phyloP scores from a whole-genome alignment of 2,113 vertebrate genomes.

The Sinosuthora webbiana region DNA sequence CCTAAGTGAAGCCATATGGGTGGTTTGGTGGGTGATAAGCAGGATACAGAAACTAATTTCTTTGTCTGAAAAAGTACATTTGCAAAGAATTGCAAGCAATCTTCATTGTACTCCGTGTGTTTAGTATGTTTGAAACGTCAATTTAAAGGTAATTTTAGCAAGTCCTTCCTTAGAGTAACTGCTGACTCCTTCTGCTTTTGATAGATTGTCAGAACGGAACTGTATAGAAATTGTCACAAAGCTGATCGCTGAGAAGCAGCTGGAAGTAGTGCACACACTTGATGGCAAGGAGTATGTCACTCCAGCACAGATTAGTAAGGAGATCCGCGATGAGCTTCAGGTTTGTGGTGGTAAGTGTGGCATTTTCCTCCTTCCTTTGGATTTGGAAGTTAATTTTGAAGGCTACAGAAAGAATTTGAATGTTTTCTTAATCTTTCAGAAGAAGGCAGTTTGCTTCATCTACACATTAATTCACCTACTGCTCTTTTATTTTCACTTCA shows the following conservation, averaged over 20 bases:
- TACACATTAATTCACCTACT: background rate
- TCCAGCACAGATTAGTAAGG: slow-evolving; percentile 88
- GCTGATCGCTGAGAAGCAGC: slow-evolving; percentile 87
- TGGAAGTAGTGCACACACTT: slow-evolving; percentile 94
- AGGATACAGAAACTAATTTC: background rate
- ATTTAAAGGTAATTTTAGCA: background rate
- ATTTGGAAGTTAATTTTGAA: background rate
- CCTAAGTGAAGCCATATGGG: background rate
- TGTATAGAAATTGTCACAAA: slow-evolving; percentile 95
- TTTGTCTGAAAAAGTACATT: background rate
- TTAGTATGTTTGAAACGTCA: background rate
- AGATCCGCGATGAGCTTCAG: slow-evolving; percentile 92
- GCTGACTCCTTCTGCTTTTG: background rate
- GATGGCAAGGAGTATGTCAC: slow-evolving; percentile 97
- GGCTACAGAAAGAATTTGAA: background rate
- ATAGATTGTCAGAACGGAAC: slow-evolving; percentile 91
- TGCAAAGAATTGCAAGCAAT: rapidly evolving
- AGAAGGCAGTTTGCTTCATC: background rate
- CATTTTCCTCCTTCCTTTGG: background rate
- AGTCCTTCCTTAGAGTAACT: background rate
- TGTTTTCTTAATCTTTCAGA: background rate
- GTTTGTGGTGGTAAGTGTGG: slow-evolving; percentile 83
- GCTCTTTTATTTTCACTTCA: background rate
- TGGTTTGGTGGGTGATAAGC: background rate
- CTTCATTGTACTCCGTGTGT: rapidly evolving